Evolutionary conservation across 1,140 invertebrate species (phyloP), one percentile per base, ranked within the genome.

Genomic region (Aphelinus certus): DNA sequence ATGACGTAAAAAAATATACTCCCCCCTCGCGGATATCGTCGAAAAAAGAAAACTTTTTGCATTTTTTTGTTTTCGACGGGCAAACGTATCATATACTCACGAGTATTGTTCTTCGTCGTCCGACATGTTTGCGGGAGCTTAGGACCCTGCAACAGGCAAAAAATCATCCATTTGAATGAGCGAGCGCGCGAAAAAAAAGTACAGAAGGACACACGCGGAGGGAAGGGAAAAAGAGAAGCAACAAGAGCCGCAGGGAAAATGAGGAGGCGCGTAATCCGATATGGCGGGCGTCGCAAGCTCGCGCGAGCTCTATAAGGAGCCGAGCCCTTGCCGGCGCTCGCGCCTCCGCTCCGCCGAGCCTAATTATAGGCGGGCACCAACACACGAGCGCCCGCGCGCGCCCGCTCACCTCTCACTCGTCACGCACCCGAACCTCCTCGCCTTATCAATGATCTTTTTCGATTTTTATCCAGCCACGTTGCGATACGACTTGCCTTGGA

Each of bases 61-160:
- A 26, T 26, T 26, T 26, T 26, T 26, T 26, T 26, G 26, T 26
- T 26, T 26, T 26, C 26, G 26, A 26, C 26, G 26, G 26, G 26
- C 26, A 26, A 26, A 26, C 26, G 26, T 26, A 0, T 26, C 26
- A 26, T 68, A 68, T 87, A 88, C 87, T 88, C 82, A 88, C 87
- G 87, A 88, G 86, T 88, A 88, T 87, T 88, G 85, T 67, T 88
- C 87, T 85, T 88, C 87, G 79, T 88, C 87, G 85, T 88, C 87
- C 80, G 87, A 88, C 87, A 88, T 88, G 81, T 82, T 85, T 83
- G 79, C 75, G 80, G 83, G 79, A 85, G 77, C 57, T 84, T 85
- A 87, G 79, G 79, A 76, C 76, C 83, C 83, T 87, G 85, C 26
- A 88, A 88, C 81, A 84, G 47, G 80, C 4, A 80, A 79, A 79